Evolutionary conservation across 2,113 vertebrate species (phyloP), one percentile per base, ranked within the genome.

Genomic region (Pterocles orientalis): DNA sequence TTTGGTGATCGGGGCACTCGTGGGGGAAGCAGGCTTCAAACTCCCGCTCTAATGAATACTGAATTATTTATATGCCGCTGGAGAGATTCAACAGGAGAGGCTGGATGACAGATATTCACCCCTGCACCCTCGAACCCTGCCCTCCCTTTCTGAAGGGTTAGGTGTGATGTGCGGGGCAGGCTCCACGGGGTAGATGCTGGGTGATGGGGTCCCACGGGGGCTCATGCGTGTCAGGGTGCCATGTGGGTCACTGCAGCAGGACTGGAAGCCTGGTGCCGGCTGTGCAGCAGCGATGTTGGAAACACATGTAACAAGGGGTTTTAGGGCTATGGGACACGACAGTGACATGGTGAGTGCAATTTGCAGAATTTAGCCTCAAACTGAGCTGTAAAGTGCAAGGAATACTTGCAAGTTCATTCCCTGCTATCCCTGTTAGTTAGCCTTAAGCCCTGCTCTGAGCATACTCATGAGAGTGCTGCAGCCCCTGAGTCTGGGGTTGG

Each of bases 31-130:
- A 86, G 76, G 41, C 80, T 93, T 88, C 92, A 90, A 88, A 90
- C 79, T 90, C 71, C 62, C 90, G 70, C 62, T 92, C 18, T 96
- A 62, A 83, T 90, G 77, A 95, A 83, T 73, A 92, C 3, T 93
- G 94, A 80, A 94, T 95, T 92, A 95, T 95, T 96, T 83, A 88
- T 84, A 36, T 7, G 64, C 12, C 1, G 3, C 36, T 45, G 64
- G 73, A 86, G 43, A 94, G 41, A 47, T 93, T 75, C 88, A 71
- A 6, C 62, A 66, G 72, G 71, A 69, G 71, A 81, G 79, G 26
- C 50, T 73, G 71, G 47, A 29, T 93, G 72, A 78, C 12, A 78
- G 65, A 48, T 62, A 83, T 58, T 84, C 75, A 83, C 45, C 54
- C 50, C 70, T 17, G 34, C 75, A 50, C 18, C n/a, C n/a, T 24